Percentiles rank a stretch among this genome's conserved stretches.
Conservation (phyloP, 2,113 vertebrate species). For the Zapus hudsonius region DNA sequence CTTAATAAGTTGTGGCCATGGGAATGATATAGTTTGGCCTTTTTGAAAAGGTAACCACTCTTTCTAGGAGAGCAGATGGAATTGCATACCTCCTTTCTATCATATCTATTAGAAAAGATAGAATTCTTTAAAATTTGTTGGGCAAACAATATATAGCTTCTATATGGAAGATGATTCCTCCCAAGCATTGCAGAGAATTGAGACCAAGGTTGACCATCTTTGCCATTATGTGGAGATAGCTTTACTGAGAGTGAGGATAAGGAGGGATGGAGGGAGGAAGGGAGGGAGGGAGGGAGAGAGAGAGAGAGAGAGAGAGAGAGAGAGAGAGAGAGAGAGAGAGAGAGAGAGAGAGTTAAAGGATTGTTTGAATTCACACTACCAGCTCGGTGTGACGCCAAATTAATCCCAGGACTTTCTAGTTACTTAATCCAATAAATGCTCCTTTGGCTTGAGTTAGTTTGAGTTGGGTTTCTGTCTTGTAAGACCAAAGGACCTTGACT, state of each 20-base stretch:
- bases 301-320: not conserved
- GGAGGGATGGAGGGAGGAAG: not conserved
- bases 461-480: constrained; percentile 35
- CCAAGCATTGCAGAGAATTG: not conserved
- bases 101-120: not conserved
- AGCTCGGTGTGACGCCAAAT: not conserved
- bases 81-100: not conserved
- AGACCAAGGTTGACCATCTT: not conserved
- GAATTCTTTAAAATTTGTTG: not conserved
- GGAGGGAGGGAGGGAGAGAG: not conserved
- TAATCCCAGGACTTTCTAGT: constrained; percentile 34
- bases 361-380: not conserved
- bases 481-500: not conserved
- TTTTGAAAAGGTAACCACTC: not conserved
- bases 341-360: not conserved
- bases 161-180: not conserved
- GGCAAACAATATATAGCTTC: not conserved
- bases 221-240: not conserved
- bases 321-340: not conserved
- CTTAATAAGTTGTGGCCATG: not conserved
- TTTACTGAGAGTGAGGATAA: not conserved
- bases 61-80: not conserved
- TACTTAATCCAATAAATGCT: not conserved
- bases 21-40: not conserved
- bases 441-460: constrained; percentile 27